A percentile compares a stretch with the other conserved stretches of the same genome.
phyloP scores from a whole-genome alignment of 2,113 vertebrate genomes.

The Pituophis catenifer region DNA sequence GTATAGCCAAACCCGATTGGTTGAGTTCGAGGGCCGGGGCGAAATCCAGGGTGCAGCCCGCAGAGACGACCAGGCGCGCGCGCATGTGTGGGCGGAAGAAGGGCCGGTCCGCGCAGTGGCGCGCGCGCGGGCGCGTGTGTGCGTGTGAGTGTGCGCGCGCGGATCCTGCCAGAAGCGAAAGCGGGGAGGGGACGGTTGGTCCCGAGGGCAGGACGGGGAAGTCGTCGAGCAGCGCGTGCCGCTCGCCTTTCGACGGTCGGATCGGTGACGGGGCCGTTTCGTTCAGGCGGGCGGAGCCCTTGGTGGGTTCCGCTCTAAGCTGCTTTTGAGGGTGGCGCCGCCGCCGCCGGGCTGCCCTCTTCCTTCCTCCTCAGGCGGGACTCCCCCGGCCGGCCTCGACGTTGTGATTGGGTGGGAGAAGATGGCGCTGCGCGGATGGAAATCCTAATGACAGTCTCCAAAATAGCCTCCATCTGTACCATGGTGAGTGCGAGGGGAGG shows the following conservation, averaged over 20 bases:
- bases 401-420: conserved; percentile 87
- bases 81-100: not conserved
- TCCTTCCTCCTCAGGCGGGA: conserved; percentile 26
- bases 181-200: not conserved
- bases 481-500: conserved; percentile 77
- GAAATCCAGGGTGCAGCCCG: not conserved
- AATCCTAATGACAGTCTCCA: conserved; percentile 99
- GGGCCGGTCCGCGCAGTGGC: not conserved
- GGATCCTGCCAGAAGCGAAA: not conserved
- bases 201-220: not conserved
- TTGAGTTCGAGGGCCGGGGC: not conserved
- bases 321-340: not conserved
- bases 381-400: conserved; percentile 53
- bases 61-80: not conserved
- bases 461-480: conserved; percentile 98
- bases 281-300: not conserved
- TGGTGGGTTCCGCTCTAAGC: not conserved
- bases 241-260: not conserved
- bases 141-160: not conserved
- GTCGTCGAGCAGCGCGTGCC: not conserved
- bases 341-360: not conserved
- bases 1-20: not conserved
- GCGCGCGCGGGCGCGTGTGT: not conserved
- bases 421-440: conserved; percentile 97
- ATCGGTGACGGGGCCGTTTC: not conserved